Evolutionary conservation across 2,888 invertebrate genomes (phyloP).

Genomic region (Mimumesa dahlbomi): DNA sequence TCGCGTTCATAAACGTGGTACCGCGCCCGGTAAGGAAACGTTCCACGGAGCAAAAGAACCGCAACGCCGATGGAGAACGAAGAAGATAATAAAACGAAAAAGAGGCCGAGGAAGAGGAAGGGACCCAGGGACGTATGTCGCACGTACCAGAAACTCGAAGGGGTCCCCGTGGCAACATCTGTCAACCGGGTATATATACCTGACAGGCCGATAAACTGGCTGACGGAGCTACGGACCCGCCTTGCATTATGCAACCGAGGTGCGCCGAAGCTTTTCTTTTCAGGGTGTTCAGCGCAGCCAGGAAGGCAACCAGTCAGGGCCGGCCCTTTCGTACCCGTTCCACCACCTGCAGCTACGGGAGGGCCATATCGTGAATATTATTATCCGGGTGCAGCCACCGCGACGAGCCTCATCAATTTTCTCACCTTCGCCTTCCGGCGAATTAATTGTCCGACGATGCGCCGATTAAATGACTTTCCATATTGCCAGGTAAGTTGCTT

Average conservation of each 20-base stretch:
- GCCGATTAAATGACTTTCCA: conserved; percentile 24
- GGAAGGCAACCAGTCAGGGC: background rate
- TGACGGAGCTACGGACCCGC: conserved; percentile 62
- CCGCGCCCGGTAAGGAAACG: background rate
- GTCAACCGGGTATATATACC: conserved; percentile 62
- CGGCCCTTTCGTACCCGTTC: conserved; percentile 36
- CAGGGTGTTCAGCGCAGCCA: conserved; percentile 40
- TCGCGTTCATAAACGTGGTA: conserved; percentile 3
- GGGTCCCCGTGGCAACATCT: conserved; percentile 62
- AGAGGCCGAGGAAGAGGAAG: conserved; percentile 17
- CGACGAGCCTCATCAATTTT: conserved; percentile 33
- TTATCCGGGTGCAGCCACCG: conserved; percentile 53
- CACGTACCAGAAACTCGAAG: conserved; percentile 35
- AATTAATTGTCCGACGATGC: conserved; percentile 54
- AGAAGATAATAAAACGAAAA: background rate
- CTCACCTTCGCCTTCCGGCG: conserved; percentile 24
- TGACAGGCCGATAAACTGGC: conserved; percentile 68
- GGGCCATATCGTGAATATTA: conserved; percentile 54
- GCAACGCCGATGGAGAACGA: background rate
- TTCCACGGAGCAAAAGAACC: background rate
- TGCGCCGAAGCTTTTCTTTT: conserved; percentile 56
- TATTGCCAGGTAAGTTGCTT: no score
- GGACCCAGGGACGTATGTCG: conserved; percentile 35
- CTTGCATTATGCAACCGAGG: conserved; percentile 66
- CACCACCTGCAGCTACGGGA: conserved; percentile 44